A percentile compares a stretch with the other conserved stretches of the same genome.
Conservation (phyloP, 2,888 invertebrate genomes). For the Zaprionus bogoriensis region DNA sequence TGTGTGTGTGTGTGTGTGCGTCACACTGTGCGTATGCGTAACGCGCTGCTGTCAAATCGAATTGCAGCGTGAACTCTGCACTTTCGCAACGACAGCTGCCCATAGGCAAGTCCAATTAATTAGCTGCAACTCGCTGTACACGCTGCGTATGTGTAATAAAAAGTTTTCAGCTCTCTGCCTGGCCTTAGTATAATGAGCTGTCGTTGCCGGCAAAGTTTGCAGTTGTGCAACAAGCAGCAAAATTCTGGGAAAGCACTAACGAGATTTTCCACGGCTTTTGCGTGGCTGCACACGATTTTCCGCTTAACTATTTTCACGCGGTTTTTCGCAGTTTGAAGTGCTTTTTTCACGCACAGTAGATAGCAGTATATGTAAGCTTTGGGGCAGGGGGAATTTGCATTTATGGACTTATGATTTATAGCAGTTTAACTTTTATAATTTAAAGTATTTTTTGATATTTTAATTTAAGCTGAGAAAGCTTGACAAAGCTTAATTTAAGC, state of each 20-base stretch:
- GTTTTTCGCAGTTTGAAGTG: no score
- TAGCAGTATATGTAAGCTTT: no score
- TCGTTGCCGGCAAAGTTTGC: neutral
- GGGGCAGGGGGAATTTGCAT: no score
- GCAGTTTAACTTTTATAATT: no score
- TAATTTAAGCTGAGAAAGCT: no score
- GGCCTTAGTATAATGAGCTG: neutral
- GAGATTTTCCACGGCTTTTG: neutral
- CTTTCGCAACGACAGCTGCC: constrained; percentile 3
- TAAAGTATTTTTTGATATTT: no score
- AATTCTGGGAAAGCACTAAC: neutral
- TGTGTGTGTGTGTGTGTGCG: neutral
- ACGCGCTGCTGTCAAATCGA: neutral
- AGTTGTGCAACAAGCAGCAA: neutral
- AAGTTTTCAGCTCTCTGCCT: neutral
- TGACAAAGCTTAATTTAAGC: no score
- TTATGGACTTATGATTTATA: no score
- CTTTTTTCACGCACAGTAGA: no score
- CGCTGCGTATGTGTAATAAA: constrained; percentile 36
- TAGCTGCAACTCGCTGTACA: constrained; percentile 13
- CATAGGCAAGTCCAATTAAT: constrained; percentile 1
- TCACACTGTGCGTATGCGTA: constrained; percentile 24
- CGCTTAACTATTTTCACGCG: neutral
- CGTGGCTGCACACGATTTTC: neutral
- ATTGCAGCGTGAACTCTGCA: neutral